Percentiles rank a stretch among this genome's conserved stretches.
Conservation (phyloP, 1,140 invertebrate genomes). For the Zaprionus tsacasi region DNA sequence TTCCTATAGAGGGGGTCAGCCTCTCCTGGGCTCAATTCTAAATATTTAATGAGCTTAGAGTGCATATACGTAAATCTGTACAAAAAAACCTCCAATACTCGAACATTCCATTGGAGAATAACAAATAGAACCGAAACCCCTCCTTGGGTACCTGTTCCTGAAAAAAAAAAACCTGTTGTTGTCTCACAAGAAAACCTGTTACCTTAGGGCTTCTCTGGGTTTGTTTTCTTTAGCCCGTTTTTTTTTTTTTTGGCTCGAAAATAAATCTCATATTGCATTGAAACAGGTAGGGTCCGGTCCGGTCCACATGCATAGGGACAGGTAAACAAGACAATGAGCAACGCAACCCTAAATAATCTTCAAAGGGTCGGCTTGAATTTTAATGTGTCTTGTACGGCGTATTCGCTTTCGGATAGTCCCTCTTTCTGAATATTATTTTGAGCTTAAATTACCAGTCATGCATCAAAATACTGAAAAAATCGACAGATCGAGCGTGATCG, state of each 20-base stretch:
- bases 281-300: slow-evolving; percentile 71
- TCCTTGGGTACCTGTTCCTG: slow-evolving; percentile 54
- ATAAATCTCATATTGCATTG: slow-evolving; percentile 76
- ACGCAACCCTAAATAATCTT: slow-evolving; percentile 26
- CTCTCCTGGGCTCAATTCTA: not conserved
- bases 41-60: not conserved
- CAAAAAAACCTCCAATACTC: slow-evolving; percentile 19
- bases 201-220: slow-evolving; percentile 52
- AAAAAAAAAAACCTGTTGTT: slow-evolving; percentile 66
- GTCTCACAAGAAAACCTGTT: slow-evolving; percentile 57
- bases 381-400: slow-evolving; percentile 2
- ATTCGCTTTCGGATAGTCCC: slow-evolving; percentile 7
- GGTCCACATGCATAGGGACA: slow-evolving; percentile 4
- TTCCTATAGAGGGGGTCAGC: not conserved
- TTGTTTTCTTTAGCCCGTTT: slow-evolving; percentile 64
- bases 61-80: not conserved
- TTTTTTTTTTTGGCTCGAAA: slow-evolving; percentile 45
- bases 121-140: slow-evolving; percentile 57
- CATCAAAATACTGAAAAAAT: slow-evolving; percentile 4
- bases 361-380: slow-evolving; percentile 31
- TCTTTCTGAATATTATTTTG: not conserved
- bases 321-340: slow-evolving; percentile 52
- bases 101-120: slow-evolving; percentile 54
- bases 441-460: slow-evolving; percentile 6
- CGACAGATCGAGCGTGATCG: not conserved